phyloP scores from a whole-genome alignment of 2,888 invertebrate species.

The Formica aserva region DNA sequence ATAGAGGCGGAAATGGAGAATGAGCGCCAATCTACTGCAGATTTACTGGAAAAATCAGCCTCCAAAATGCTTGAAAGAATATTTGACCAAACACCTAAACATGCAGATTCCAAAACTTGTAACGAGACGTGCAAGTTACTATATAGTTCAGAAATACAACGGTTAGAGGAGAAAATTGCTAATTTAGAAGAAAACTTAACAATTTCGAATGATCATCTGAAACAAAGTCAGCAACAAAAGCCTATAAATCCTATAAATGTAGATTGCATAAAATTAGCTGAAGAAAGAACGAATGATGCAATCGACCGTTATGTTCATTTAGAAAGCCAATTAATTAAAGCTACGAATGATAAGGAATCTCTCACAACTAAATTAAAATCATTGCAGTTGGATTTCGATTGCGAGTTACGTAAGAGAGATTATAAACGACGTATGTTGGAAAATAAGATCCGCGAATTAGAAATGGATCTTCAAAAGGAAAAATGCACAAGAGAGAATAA shows the following conservation, averaged over 20 bases:
- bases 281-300: slow-evolving; percentile 78
- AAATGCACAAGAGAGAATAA: slow-evolving; percentile 79
- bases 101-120: slow-evolving; percentile 70
- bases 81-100: slow-evolving; percentile 77
- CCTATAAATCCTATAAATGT: slow-evolving; percentile 73
- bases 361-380: slow-evolving; percentile 88
- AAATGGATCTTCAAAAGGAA: slow-evolving; percentile 83
- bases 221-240: slow-evolving; percentile 72
- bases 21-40: slow-evolving; percentile 76
- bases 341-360: slow-evolving; percentile 86
- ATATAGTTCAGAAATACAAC: slow-evolving; percentile 75
- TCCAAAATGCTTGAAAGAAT: slow-evolving; percentile 63
- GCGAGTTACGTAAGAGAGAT: slow-evolving; percentile 88
- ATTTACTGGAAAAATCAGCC: slow-evolving; percentile 71
- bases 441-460: slow-evolving; percentile 84
- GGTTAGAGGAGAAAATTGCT: slow-evolving; percentile 75
- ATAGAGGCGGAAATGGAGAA: slow-evolving; percentile 87
- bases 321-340: slow-evolving; percentile 78
- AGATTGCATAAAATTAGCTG: slow-evolving; percentile 77
- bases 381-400: slow-evolving; percentile 87
- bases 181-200: slow-evolving; percentile 76
- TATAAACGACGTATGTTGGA: slow-evolving; percentile 87
- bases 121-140: slow-evolving; percentile 64
- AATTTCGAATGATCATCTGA: slow-evolving; percentile 74
- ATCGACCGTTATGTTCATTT: slow-evolving; percentile 78